These are phyloP conservation scores for Neoascia interrupta DNA, from an alignment of 2,888 invertebrate genomes.

Conservation along the genomic window DNA sequence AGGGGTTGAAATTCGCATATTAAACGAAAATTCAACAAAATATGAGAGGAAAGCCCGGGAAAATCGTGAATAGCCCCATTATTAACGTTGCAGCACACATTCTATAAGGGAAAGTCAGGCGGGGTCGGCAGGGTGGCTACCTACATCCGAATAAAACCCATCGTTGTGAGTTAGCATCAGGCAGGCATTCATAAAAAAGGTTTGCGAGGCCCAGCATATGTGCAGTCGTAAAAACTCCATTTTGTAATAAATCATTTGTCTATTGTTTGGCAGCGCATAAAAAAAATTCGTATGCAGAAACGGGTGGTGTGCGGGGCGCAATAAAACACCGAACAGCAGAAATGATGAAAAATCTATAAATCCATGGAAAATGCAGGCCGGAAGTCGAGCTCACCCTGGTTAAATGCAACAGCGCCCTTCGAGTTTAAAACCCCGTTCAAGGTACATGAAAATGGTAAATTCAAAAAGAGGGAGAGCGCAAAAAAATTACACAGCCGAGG, in stretches of 20 bases:
- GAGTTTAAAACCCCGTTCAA: conserved; percentile 5
- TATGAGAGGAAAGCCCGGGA: conserved; percentile 34
- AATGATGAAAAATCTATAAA: conserved; percentile 65
- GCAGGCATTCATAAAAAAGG: conserved; percentile 25
- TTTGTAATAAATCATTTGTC: conserved; percentile 69
- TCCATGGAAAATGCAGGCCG: conserved; percentile 66
- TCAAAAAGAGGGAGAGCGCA: conserved; percentile 13
- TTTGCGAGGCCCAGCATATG: conserved; percentile 43
- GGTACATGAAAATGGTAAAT: conserved; percentile 17
- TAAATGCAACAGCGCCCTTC: conserved; percentile 59
- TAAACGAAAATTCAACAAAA: conserved; percentile 67
- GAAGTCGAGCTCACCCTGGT: conserved; percentile 43
- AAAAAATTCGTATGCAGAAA: not conserved
- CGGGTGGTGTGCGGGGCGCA: not conserved
- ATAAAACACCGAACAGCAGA: conserved; percentile 29
- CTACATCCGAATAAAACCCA: conserved; percentile 32
- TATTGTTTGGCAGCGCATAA: conserved; percentile 55
- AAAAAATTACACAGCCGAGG: not conserved
- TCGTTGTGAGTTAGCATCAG: conserved; percentile 26
- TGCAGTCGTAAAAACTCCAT: conserved; percentile 67
- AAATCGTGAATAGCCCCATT: conserved; percentile 16
- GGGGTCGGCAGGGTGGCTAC: not conserved
- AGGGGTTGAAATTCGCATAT: conserved; percentile 58
- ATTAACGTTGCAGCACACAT: conserved; percentile 4
- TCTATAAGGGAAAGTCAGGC: not conserved